Percentiles rank a stretch among this genome's conserved stretches.
Evolutionary conservation across 2,797 vertebrate genomes (phyloP).

Genomic region (Amphiprion clarkii): DNA sequence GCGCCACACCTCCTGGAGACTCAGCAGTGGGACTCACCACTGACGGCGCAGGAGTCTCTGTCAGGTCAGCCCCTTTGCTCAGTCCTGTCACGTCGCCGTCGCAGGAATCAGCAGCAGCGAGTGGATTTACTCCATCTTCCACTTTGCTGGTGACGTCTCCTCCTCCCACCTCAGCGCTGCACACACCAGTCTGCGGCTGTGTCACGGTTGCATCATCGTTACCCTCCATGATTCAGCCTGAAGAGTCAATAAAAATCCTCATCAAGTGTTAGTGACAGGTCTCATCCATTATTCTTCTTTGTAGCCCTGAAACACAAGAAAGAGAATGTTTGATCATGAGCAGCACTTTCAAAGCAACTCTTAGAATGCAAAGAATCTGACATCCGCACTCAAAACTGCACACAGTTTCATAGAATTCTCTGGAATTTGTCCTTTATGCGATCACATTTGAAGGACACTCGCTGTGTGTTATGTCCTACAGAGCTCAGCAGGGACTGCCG

Average conservation of each 20-base stretch:
- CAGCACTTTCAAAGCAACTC: not conserved
- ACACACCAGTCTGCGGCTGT: conserved; percentile 81
- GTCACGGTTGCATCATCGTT: conserved; percentile 87
- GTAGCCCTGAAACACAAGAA: conserved; percentile 64
- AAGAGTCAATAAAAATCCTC: conserved; percentile 47
- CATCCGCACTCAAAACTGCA: not conserved
- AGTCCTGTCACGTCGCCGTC: conserved; percentile 86
- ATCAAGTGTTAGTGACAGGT: conserved; percentile 74
- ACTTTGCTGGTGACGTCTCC: conserved; percentile 81
- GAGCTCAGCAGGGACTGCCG: not conserved
- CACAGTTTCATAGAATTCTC: not conserved
- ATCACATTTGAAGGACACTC: conserved; percentile 6
- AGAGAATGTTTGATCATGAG: conserved; percentile 12
- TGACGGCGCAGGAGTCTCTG: conserved; percentile 83
- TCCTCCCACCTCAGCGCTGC: conserved; percentile 55
- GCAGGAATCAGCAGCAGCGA: conserved; percentile 88
- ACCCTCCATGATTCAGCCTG: conserved; percentile 86
- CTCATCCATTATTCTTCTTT: conserved; percentile 69
- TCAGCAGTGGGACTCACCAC: conserved; percentile 86
- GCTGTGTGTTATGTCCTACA: conserved; percentile 5
- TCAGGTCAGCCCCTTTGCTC: conserved; percentile 88
- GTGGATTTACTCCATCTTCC: conserved; percentile 87
- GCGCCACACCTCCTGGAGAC: conserved; percentile 89
- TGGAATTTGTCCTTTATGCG: conserved; percentile 17
- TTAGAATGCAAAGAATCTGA: not conserved